Percentiles rank a stretch among this genome's conserved stretches.
Conservation (phyloP, 2,797 vertebrate species). For the Phoeniculus purpureus region DNA sequence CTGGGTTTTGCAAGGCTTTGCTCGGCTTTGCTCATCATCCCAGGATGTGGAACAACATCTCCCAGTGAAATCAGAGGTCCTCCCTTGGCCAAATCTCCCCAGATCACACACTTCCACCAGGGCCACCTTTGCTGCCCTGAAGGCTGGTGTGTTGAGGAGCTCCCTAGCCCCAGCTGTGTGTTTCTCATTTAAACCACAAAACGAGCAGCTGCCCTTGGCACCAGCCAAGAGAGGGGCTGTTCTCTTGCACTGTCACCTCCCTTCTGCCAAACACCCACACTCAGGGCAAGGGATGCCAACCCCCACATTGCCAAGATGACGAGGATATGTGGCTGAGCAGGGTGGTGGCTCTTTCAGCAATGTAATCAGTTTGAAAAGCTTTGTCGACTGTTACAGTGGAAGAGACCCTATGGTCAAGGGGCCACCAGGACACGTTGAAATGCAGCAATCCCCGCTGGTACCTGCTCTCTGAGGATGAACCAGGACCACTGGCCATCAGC, state of each 20-base stretch:
- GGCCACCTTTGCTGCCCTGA: neutral
- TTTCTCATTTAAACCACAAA: neutral
- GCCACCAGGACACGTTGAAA: neutral
- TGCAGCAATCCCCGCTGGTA: neutral
- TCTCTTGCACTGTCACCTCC: neutral
- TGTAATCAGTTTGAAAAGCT: neutral
- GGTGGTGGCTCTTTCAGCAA: neutral
- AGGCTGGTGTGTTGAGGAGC: neutral
- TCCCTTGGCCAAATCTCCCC: neutral
- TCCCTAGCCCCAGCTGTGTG: neutral
- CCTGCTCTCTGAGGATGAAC: neutral
- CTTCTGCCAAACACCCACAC: neutral
- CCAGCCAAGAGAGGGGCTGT: neutral
- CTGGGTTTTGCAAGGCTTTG: neutral
- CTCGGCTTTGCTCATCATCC: neutral
- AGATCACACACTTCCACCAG: neutral
- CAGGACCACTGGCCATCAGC: neutral
- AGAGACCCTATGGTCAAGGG: too few species aligned
- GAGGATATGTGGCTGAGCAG: neutral
- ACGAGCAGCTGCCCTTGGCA: neutral
- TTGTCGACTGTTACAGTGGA: accelerated
- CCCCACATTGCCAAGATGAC: neutral
- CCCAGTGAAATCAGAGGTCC: neutral
- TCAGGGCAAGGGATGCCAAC: neutral
- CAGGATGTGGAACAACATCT: neutral